phyloP scores from a whole-genome alignment of 2,113 vertebrate species.

The Calonectris borealis region DNA sequence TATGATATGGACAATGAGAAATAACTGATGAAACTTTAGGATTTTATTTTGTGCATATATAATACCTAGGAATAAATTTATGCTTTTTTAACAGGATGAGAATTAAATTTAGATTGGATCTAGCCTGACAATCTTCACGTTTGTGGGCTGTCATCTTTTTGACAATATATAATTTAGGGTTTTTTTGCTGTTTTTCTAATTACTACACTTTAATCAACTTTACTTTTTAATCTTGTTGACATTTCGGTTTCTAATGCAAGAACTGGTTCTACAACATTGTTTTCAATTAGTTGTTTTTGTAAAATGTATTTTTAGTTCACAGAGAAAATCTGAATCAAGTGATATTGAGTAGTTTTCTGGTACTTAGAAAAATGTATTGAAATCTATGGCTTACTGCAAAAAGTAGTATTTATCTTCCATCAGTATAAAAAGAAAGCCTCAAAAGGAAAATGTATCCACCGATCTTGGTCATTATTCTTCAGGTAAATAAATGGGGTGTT shows the following conservation, averaged over 20 bases:
- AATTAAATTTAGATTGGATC: background rate
- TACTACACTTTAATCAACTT: background rate
- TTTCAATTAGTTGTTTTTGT: background rate
- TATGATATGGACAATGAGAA: background rate
- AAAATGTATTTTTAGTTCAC: background rate
- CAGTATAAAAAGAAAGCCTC: background rate
- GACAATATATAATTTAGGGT: background rate
- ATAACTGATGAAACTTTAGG: background rate
- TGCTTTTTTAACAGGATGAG: background rate
- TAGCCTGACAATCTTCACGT: background rate
- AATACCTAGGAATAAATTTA: background rate
- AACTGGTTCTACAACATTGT: background rate
- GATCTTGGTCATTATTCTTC: background rate
- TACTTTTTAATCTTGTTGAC: background rate
- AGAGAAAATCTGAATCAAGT: background rate
- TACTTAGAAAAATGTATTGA: background rate
- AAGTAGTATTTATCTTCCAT: background rate
- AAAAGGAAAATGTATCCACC: background rate
- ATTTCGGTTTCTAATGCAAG: background rate
- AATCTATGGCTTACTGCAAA: background rate
- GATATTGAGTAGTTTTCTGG: background rate
- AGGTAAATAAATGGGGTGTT: background rate
- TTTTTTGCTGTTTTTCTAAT: background rate
- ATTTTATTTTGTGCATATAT: background rate
- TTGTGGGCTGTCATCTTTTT: background rate